Evolutionary conservation across 2,113 vertebrate genomes (phyloP).

Genomic region (Tor tambroides): DNA sequence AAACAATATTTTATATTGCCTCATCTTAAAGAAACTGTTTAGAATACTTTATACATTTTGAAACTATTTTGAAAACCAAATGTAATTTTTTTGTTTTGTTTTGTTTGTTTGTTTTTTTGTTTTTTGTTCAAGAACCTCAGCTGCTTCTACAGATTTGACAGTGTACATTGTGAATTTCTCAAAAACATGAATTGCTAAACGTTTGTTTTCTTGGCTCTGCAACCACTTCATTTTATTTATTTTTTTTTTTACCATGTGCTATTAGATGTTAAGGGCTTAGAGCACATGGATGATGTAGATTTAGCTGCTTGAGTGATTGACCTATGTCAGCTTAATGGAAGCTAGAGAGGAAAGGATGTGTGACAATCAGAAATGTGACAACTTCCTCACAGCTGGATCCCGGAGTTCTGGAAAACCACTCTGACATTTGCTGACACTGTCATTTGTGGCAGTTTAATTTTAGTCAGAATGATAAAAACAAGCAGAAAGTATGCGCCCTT

Average conservation of each 20-base stretch:
- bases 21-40: too few relatives aligned
- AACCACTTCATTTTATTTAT: background rate
- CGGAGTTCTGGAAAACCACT: constrained; percentile 56
- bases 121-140: background rate
- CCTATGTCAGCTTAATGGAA: constrained; percentile 35
- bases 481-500: constrained; percentile 73
- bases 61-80: too few relatives aligned
- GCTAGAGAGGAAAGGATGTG: constrained; percentile 11
- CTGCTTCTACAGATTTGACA: too few relatives aligned
- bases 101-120: too few relatives aligned
- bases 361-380: constrained; percentile 39
- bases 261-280: constrained; percentile 1
- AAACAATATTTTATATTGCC: background rate
- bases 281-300: constrained; percentile 21
- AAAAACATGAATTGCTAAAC: too few relatives aligned
- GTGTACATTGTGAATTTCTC: background rate
- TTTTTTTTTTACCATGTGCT: background rate
- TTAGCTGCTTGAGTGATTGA: constrained; percentile 23
- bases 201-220: background rate
- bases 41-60: too few relatives aligned
- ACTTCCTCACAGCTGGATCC: constrained; percentile 9
- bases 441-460: constrained; percentile 83
- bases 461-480: constrained; percentile 41
- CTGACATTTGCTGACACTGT: constrained; percentile 87
- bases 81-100: too few relatives aligned